Evolutionary conservation across 2,113 vertebrate genomes (phyloP).

Genomic region (Scytalopus superciliaris): DNA sequence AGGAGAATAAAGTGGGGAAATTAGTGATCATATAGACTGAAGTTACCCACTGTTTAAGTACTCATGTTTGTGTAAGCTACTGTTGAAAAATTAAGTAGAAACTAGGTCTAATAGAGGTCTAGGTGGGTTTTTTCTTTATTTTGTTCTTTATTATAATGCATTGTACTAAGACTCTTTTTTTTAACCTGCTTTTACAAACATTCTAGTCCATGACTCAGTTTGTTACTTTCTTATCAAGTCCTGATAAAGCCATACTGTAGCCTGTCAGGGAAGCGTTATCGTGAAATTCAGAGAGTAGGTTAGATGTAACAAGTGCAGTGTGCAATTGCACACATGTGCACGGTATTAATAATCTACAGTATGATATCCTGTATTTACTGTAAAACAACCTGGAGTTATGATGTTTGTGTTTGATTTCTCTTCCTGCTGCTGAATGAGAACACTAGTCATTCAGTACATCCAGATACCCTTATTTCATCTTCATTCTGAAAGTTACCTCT

Average conservation of each 20-base stretch:
- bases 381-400: background rate
- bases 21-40: background rate
- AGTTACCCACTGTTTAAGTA: background rate
- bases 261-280: background rate
- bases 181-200: background rate
- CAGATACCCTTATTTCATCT: background rate
- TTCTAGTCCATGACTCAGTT: background rate
- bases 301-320: background rate
- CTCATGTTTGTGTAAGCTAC: background rate
- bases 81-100: background rate
- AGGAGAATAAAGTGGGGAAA: background rate
- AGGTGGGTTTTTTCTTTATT: background rate
- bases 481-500: background rate
- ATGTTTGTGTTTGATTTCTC: background rate
- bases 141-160: background rate
- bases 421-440: background rate
- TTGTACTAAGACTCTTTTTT: background rate
- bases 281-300: background rate
- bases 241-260: background rate
- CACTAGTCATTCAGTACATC: background rate
- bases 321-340: rapidly evolving
- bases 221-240: background rate
- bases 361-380: background rate
- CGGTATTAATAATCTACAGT: background rate
- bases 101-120: background rate